Percentiles rank a stretch among this genome's conserved stretches.
Evolutionary conservation across 2,888 invertebrate genomes (phyloP).

Genomic region (Cosmorhoe ocellata): DNA sequence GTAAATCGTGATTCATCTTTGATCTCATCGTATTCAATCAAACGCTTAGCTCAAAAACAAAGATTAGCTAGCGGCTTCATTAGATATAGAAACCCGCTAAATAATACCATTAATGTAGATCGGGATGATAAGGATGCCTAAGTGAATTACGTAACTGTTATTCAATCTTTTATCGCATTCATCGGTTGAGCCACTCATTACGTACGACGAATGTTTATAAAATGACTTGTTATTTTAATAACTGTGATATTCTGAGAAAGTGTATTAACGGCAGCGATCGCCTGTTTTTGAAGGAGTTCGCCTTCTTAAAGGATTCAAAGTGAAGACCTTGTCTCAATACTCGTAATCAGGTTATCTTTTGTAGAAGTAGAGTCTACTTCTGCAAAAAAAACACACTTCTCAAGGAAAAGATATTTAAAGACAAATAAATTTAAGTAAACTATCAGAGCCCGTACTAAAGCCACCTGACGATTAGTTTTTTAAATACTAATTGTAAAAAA

Average conservation of each 20-base stretch:
- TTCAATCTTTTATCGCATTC: slow-evolving; percentile 49
- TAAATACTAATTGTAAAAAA: no score
- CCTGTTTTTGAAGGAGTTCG: no score
- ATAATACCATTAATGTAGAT: slow-evolving; percentile 53
- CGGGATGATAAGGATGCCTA: slow-evolving; percentile 44
- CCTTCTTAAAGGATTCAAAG: no score
- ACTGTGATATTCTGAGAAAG: slow-evolving; percentile 20
- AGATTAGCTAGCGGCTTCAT: slow-evolving; percentile 44
- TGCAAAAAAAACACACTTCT: no score
- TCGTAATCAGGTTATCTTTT: no score
- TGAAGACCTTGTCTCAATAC: no score
- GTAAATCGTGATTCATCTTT: slow-evolving; percentile 22
- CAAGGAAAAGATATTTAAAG: no score
- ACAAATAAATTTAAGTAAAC: no score
- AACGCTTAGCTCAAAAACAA: slow-evolving; percentile 30
- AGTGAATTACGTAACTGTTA: slow-evolving; percentile 58
- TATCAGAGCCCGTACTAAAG: no score
- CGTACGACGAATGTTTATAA: slow-evolving; percentile 39
- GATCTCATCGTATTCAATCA: slow-evolving; percentile 38
- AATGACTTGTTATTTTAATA: slow-evolving; percentile 23
- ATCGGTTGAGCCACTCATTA: slow-evolving; percentile 44
- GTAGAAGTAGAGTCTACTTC: no score
- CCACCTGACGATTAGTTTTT: no score
- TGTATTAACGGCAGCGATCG: slow-evolving; percentile 4
- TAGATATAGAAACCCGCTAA: slow-evolving; percentile 49